Conservation (phyloP, 2,113 vertebrate genomes). For the Synodontis membranacea region DNA sequence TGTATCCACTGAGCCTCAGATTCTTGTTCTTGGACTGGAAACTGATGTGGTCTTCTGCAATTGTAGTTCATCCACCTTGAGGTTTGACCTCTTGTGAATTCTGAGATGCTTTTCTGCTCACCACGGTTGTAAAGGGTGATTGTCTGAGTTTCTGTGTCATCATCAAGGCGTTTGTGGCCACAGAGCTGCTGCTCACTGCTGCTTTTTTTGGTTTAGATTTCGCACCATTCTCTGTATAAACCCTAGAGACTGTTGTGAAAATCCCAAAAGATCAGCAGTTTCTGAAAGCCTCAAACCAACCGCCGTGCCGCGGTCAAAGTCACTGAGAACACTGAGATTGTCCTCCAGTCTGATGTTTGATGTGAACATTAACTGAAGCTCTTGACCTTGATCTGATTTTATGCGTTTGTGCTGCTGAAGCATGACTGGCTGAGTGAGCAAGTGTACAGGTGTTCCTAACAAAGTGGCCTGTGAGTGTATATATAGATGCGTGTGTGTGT, state of each 20-base stretch:
- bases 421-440: background rate
- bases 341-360: background rate
- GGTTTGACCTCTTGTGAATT: too few species aligned
- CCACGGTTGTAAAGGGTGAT: too few species aligned
- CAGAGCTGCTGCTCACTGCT: background rate
- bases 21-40: too few species aligned
- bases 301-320: background rate
- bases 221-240: background rate
- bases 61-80: too few species aligned
- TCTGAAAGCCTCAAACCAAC: background rate
- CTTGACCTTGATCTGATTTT: background rate
- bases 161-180: background rate
- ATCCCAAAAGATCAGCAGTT: background rate
- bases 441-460: background rate
- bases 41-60: too few species aligned
- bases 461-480: background rate
- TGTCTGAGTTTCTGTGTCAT: background rate
- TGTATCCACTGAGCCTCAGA: too few species aligned
- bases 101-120: too few species aligned
- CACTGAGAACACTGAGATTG: background rate
- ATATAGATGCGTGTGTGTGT: constrained; percentile 48
- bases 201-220: background rate
- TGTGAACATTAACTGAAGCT: background rate
- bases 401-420: too few species aligned
- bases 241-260: background rate